Evolutionary conservation across 2,797 vertebrate genomes (phyloP).

Genomic region (Oreonectes daqikongensis): DNA sequence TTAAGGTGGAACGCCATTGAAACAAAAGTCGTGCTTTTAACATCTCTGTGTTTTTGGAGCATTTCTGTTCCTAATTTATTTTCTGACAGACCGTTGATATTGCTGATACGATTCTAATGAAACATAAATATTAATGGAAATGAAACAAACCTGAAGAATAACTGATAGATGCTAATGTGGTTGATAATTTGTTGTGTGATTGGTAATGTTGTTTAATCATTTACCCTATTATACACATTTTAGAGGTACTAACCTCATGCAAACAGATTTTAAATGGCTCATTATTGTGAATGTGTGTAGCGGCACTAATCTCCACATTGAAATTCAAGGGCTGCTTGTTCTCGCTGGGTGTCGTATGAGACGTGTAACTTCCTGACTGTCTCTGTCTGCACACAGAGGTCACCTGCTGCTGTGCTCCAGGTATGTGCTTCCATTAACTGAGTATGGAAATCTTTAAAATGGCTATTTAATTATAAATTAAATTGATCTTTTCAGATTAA

Average conservation of each 20-base stretch:
- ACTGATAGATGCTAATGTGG: slow-evolving; percentile 13
- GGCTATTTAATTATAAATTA: not conserved
- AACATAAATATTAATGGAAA: slow-evolving; percentile 21
- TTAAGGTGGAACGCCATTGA: not conserved
- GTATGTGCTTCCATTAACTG: not conserved
- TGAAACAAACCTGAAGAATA: slow-evolving; percentile 1
- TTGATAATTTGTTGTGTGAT: slow-evolving; percentile 26
- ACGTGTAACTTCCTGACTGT: not conserved
- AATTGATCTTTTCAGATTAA: not conserved
- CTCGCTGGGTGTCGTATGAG: not conserved
- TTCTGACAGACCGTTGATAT: not conserved
- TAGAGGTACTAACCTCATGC: slow-evolving; percentile 34
- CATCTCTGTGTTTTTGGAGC: not conserved
- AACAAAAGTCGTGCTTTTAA: not conserved
- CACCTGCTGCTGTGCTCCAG: not conserved
- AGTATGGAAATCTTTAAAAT: not conserved
- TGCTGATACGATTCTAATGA: slow-evolving; percentile 13
- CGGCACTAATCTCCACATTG: slow-evolving; percentile 36
- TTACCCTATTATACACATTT: slow-evolving; percentile 29
- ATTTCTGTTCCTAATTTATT: not conserved
- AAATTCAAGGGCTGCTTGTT: slow-evolving; percentile 16
- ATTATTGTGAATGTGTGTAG: slow-evolving; percentile 52
- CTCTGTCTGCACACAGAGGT: not conserved
- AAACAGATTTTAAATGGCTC: slow-evolving; percentile 45
- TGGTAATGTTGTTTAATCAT: slow-evolving; percentile 46